Conservation (phyloP, 2,888 invertebrate species). For the Apodemia mormo region DNA sequence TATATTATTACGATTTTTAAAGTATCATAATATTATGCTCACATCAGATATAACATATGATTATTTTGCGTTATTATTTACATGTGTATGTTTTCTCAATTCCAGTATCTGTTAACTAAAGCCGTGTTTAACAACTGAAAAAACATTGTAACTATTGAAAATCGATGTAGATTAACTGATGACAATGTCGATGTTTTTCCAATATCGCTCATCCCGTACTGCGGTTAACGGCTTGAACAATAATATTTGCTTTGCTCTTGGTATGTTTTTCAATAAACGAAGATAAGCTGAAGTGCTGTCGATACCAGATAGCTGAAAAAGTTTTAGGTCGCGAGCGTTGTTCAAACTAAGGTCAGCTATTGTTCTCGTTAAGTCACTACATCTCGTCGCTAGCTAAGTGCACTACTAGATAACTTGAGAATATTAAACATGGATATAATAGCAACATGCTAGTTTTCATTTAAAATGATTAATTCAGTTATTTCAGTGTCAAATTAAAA, state of each 20-base stretch:
- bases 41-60: too few species aligned
- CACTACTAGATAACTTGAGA: constrained; percentile 39
- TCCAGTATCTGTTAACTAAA: not conserved
- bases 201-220: not conserved
- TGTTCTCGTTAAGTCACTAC: constrained; percentile 55
- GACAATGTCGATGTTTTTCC: constrained; percentile 2
- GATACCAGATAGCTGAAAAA: constrained; percentile 61
- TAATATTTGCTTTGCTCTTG: constrained; percentile 5
- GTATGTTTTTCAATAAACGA: constrained; percentile 42
- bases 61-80: too few species aligned
- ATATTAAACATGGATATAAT: constrained; percentile 35
- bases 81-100: too few species aligned
- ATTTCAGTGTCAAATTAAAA: too few species aligned
- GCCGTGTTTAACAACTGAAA: constrained; percentile 1
- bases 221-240: constrained; percentile 11
- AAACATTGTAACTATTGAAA: constrained; percentile 5
- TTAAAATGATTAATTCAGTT: not conserved
- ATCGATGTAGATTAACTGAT: not conserved
- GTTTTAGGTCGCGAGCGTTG: constrained; percentile 67
- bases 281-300: constrained; percentile 60
- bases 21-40: too few species aligned
- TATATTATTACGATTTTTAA: too few species aligned
- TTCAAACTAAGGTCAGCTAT: constrained; percentile 50
- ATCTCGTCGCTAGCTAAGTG: constrained; percentile 49
- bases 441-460: not conserved